Evolutionary conservation across 2,888 invertebrate genomes (phyloP), one percentile per base, ranked within the genome.

Genomic region (Barypeithes pellucidus): DNA sequence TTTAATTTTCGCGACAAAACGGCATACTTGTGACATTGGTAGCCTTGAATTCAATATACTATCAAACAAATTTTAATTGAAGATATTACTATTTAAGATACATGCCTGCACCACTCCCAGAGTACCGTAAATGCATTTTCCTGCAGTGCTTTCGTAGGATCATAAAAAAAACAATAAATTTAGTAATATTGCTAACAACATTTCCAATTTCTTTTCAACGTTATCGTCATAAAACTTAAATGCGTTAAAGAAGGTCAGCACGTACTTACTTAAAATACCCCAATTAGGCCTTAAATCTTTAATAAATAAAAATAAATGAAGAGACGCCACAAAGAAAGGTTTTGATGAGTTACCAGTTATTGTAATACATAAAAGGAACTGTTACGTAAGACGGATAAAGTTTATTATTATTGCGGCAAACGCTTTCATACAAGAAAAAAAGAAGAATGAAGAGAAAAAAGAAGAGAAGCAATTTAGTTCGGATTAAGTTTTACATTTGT

Each of bases 291-390:
- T 52, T n/a, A 29, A 52, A 29, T 29, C 22, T 52, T 52, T 29
- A 47, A 14, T 18, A 16, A 16, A 52, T 52, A 52, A 52, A 3
- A 52, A 52, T 52, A 52, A 52, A 52, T 52, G 29, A 52, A 50
- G 29, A 29, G 9, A 29, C 14, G 29, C 12, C n/a, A 11, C 29
- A 52, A 52, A 50, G 29, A 29, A 29, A 24, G 29, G 52, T 52
- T 14, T 29, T 52, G 29, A 52, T n/a, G n/a, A 24, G 29, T 14
- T 14, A 14, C 29, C 52, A 52, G 52, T 52, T 24, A 52, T 52
- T 52, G 29, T 52, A 52, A 52, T 52, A 52, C 52, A 52, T 14
- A 52, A 52, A 52, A 52, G 52, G 29, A 24, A 52, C 52, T 52
- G 52, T 52, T 52, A 29, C 14, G 12, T 52, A 24, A 52, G 14